Evolutionary conservation across 35 echinoderm and acorn worm genomes (phyloP), one percentile per base, ranked within the genome.

Genomic region (Lytechinus variegatus): DNA sequence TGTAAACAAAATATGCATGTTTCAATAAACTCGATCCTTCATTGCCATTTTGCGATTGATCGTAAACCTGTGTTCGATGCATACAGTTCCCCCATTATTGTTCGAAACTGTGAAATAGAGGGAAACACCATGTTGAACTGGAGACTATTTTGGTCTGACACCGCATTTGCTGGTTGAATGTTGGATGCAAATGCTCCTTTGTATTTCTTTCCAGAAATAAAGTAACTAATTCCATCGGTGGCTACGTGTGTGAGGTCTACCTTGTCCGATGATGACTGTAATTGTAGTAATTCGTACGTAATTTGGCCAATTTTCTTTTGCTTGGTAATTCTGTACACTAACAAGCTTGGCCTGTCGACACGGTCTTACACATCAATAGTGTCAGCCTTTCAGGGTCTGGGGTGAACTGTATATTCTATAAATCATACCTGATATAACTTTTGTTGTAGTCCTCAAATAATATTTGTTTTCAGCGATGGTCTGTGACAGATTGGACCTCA

Each of bases 381-480:
- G 66, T 79, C 56, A 10, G 13, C 56, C 56, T 11, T 9, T 58
- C 56, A 58, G 56, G 56, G 56, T 58, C 1, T 58, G 0, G 9
- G 13, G 2, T 10, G 16, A 79, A 79, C n/a, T 5, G n/a, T 79
- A 79, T 79, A 24, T 24, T 79, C 21, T 79, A 8, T 19, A 79
- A 7, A 24, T 19, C 21, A 79, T n/a, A 79, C 66, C 5, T 79
- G 66, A 79, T 79, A 24, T 79, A 24, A 24, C 66, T 79, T 79
- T 14, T 79, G 66, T 79, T 24, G 66, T 79, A 24, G 12, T 79
- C 66, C 66, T 79, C 66, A 79, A 79, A 79, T 79, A 79, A 79
- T 79, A 79, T 79, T 79, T 79, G 66, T 79, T 79, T 79, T 79
- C 66, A 79, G 66, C 66, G n/a, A 79, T 79, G 66, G 24, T 79